Evolutionary conservation across 2,797 vertebrate genomes (phyloP), one percentile per base, ranked within the genome.

Genomic region (Psittacula derbiana): DNA sequence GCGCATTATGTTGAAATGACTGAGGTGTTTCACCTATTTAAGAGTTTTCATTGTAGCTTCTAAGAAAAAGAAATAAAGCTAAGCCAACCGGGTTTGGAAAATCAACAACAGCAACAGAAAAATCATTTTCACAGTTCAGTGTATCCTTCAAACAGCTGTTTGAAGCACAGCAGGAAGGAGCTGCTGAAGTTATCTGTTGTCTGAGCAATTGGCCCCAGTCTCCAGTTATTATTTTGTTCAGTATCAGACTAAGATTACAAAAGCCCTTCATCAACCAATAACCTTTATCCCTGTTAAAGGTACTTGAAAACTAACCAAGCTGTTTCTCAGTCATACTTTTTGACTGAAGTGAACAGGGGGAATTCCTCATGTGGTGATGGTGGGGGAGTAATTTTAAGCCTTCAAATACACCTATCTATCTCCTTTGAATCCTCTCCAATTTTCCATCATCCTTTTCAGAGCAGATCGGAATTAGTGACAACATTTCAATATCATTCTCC

Each of bases 371-470:
- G 40, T 73, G 74, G 17, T 80, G 36, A 73, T 50, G 36, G 12
- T 31, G 19, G 43, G 30, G n/a, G n/a, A 85, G 62, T 89, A 85
- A 92, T 92, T 91, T 84, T 76, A 90, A 81, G n/a, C 74, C 46
- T 88, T 86, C 62, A 92, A 41, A 80, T 52, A 80, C 6, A 2
- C 49, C 18, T 55, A 40, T 49, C 15, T 58, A 31, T 40, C 58
- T 53, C 30, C 49, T 89, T 94, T 93, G 80, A 92, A 36, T n/a
- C 5, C 50, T 25, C 62, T 91, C 94, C 62, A 96, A 47, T 87
- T 95, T 95, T 92, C 58, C 78, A 96, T 66, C 40, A 64, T 62
- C 9, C 11, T 92, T 87, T 93, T 75, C 66, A 50, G 53, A 90
- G 46, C 66, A 87, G 50, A 91, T 75, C 23, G 50, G 60, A 92